These are phyloP conservation scores for Drosophila takahashii DNA, from an alignment of 1,140 invertebrate genomes.

Conservation along the genomic window DNA sequence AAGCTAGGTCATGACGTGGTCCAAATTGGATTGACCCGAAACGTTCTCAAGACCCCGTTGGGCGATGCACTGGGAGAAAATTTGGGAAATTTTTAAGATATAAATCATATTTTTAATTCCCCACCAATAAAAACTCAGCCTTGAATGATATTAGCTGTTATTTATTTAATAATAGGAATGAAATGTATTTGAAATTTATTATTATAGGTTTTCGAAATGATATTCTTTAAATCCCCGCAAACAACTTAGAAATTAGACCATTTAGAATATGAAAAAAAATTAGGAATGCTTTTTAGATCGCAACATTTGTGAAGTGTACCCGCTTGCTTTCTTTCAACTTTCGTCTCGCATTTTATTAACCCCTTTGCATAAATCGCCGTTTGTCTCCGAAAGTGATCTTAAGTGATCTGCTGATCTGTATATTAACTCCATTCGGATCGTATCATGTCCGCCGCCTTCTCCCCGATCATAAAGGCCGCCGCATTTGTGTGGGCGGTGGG, in stretches of 20 bases:
- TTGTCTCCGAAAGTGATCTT: neutral
- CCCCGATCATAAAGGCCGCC: slow-evolving; percentile 92
- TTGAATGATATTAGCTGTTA: too few relatives aligned
- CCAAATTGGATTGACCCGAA: slow-evolving; percentile 4
- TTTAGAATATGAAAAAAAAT: neutral
- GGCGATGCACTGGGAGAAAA: slow-evolving; percentile 5
- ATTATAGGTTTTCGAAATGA: neutral
- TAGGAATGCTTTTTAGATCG: neutral
- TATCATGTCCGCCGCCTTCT: slow-evolving; percentile 94
- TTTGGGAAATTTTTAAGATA: too few relatives aligned
- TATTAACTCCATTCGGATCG: slow-evolving; percentile 86
- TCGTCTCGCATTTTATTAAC: slow-evolving; percentile 61
- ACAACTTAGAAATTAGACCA: neutral
- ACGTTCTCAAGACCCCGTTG: neutral
- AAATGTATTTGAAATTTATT: neutral
- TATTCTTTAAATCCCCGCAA: neutral
- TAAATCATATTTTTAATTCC: neutral
- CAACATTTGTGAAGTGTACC: neutral
- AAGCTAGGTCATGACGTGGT: slow-evolving; percentile 59
- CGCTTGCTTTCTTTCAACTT: slow-evolving; percentile 34
- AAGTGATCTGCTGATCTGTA: too few relatives aligned
- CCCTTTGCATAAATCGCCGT: slow-evolving; percentile 46
- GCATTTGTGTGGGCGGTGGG: slow-evolving; percentile 90
- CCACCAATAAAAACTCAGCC: neutral
- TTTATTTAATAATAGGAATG: neutral